Percentiles rank a stretch among this genome's conserved stretches.
Evolutionary conservation across 2,797 vertebrate species (phyloP).

Genomic region (Acanthurus leucopareius): DNA sequence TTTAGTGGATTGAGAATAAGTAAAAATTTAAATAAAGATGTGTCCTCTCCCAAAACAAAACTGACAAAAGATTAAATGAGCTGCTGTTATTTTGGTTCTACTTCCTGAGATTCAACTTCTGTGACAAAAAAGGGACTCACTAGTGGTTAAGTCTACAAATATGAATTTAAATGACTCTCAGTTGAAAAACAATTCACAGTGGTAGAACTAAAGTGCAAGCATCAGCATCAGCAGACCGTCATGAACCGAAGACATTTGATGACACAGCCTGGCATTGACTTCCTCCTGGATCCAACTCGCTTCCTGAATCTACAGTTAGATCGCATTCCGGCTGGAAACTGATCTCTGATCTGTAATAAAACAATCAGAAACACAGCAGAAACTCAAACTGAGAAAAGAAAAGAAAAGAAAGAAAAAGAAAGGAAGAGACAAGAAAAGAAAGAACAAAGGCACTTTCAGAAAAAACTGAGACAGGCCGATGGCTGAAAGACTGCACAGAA

Average conservation of each 20-base stretch:
- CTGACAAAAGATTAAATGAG: neutral
- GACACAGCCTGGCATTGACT: constrained; percentile 69
- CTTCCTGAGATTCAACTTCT: neutral
- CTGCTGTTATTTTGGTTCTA: neutral
- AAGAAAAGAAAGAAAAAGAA: too few species aligned
- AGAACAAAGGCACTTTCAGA: neutral
- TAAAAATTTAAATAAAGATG: neutral
- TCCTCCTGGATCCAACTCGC: constrained; percentile 61
- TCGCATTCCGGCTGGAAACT: constrained; percentile 75
- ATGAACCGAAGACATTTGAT: constrained; percentile 75
- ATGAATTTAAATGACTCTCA: neutral
- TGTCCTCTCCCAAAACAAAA: neutral
- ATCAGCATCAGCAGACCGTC: constrained; percentile 64
- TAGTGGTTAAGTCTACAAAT: neutral
- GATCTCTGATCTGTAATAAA: constrained; percentile 66
- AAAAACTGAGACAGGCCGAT: neutral
- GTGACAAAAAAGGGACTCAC: neutral
- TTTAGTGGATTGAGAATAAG: neutral
- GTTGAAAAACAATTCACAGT: neutral
- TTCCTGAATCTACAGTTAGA: constrained; percentile 81
- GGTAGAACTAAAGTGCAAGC: neutral
- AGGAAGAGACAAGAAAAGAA: too few species aligned
- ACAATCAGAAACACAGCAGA: constrained; percentile 12
- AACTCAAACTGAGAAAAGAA: neutral
- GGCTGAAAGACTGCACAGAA: neutral